phyloP scores from a whole-genome alignment of 2,113 vertebrate genomes.

The Lepisosteus oculatus region DNA sequence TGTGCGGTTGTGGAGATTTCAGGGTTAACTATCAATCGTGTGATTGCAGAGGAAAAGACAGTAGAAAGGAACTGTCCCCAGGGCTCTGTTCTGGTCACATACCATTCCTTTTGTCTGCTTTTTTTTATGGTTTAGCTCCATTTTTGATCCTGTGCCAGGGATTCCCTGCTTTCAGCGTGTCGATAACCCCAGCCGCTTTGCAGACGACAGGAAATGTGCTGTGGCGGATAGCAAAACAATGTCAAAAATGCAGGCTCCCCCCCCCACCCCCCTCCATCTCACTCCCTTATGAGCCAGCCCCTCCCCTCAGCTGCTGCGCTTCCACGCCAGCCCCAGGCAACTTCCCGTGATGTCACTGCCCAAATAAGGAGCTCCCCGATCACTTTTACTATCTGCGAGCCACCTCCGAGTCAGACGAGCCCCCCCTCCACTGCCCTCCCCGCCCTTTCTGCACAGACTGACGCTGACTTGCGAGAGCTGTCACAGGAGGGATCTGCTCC shows the following conservation, averaged over 20 bases:
- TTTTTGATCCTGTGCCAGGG: constrained; percentile 9
- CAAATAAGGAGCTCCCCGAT: constrained; percentile 83
- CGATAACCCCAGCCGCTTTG: too few species aligned
- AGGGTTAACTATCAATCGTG: too few species aligned
- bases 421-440: constrained; percentile 7
- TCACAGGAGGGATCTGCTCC: background rate
- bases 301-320: constrained; percentile 47
- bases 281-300: constrained; percentile 12
- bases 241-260: constrained; percentile 28
- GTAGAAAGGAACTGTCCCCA: too few species aligned
- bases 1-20: too few species aligned
- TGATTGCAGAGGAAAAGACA: too few species aligned
- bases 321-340: constrained; percentile 51
- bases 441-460: background rate
- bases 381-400: constrained; percentile 26
- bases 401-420: constrained; percentile 28
- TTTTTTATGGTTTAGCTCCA: background rate
- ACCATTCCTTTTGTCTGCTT: too few species aligned
- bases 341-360: constrained; percentile 86
- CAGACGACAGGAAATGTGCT: constrained; percentile 15
- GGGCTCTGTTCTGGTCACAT: too few species aligned
- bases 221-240: constrained; percentile 19
- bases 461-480: background rate
- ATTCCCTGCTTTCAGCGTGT: constrained; percentile 3
- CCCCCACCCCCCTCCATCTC: constrained; percentile 14